These are phyloP conservation scores for Nymphalis c-album DNA, from an alignment of 2,888 invertebrate species.

Conservation along the genomic window DNA sequence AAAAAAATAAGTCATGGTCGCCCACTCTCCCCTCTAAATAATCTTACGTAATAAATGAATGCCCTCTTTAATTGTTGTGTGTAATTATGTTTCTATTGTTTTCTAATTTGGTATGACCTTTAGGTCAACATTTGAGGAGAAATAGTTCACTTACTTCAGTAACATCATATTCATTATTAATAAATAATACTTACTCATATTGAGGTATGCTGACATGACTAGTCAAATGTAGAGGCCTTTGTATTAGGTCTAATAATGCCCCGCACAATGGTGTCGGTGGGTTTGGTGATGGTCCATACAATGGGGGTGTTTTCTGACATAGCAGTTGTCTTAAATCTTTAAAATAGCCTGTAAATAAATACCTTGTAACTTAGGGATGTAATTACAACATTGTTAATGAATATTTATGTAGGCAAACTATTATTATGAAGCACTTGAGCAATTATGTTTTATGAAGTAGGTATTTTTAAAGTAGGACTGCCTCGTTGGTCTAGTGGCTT, in stretches of 20 bases:
- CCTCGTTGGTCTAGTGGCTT: too few species aligned
- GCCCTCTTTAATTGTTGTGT: too few species aligned
- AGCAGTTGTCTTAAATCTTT: conserved; percentile 85
- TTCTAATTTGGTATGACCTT: not conserved
- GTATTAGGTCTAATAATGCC: conserved; percentile 88
- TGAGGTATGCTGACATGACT: conserved; percentile 64
- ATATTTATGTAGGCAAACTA: too few species aligned
- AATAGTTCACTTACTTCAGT: too few species aligned
- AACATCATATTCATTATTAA: not conserved
- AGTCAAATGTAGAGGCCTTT: conserved; percentile 86
- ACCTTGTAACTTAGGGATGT: not conserved
- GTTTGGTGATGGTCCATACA: conserved; percentile 84
- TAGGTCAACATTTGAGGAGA: too few species aligned
- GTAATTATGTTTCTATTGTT: not conserved
- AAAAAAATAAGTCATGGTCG: too few species aligned
- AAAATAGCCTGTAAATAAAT: conserved; percentile 85
- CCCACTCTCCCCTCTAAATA: too few species aligned
- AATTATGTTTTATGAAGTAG: too few species aligned
- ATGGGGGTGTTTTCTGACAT: conserved; percentile 85
- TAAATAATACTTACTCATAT: conserved; percentile 68
- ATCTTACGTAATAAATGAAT: too few species aligned
- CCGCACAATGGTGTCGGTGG: conserved; percentile 88
- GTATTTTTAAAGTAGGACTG: too few species aligned
- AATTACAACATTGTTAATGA: too few species aligned
- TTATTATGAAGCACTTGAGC: too few species aligned